phyloP scores from a whole-genome alignment of 2,797 vertebrate genomes.

The Falco rusticolus region DNA sequence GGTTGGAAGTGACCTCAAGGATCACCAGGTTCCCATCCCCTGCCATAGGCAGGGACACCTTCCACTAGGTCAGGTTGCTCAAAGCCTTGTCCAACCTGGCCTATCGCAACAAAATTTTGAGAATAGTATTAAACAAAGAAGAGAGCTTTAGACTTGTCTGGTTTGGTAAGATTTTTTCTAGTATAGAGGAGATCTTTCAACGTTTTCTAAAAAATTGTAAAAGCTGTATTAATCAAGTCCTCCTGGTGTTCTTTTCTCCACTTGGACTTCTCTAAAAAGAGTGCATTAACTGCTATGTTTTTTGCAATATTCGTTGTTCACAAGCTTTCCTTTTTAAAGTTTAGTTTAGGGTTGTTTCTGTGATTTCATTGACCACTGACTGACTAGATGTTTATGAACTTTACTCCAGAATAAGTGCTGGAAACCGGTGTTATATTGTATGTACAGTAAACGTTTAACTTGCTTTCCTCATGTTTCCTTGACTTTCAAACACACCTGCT shows the following conservation, averaged over 20 bases:
- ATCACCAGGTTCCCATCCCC: neutral
- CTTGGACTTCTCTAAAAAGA: neutral
- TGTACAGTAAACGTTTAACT: neutral
- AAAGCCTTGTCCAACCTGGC: neutral
- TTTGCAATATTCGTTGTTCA: neutral
- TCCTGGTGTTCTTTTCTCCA: neutral
- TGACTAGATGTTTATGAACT: neutral
- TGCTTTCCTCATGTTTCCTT: neutral
- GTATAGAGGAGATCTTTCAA: neutral
- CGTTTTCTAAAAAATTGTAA: neutral
- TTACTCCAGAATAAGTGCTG: neutral
- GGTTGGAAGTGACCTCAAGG: neutral
- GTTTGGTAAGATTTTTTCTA: neutral
- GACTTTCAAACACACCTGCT: conserved; percentile 24
- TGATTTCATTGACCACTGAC: neutral
- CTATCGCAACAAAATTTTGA: neutral
- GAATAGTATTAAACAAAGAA: neutral
- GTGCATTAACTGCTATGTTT: neutral
- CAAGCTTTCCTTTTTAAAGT: neutral
- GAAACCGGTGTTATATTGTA: neutral
- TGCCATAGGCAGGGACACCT: neutral
- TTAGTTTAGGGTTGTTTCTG: neutral
- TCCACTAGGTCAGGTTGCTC: neutral
- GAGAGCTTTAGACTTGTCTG: neutral
- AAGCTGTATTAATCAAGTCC: neutral